Evolutionary conservation across 2,888 invertebrate genomes (phyloP).

Genomic region (Colletes collaris): DNA sequence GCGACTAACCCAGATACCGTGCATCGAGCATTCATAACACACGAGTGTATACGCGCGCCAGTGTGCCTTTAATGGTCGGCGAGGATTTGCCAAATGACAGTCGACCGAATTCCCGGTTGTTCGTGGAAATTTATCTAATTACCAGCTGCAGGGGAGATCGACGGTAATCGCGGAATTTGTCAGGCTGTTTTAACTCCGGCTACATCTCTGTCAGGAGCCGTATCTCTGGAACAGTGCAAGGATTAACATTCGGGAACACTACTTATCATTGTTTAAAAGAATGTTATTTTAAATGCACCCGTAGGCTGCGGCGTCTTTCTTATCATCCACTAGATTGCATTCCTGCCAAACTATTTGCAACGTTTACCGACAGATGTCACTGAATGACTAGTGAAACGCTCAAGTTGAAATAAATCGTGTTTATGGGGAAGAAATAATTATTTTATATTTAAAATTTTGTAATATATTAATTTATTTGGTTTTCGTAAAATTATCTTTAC

Average conservation of each 20-base stretch:
- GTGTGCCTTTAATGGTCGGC: conserved; percentile 44
- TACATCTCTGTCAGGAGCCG: neutral
- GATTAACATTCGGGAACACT: neutral
- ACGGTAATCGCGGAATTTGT: conserved; percentile 11
- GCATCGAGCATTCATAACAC: conserved; percentile 38
- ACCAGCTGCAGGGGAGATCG: conserved; percentile 10
- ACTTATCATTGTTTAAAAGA: too few relatives aligned
- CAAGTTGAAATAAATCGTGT: too few relatives aligned
- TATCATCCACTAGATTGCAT: too few relatives aligned
- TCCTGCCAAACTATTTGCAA: too few relatives aligned
- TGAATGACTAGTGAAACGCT: too few relatives aligned
- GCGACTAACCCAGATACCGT: conserved; percentile 51
- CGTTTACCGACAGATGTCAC: too few relatives aligned
- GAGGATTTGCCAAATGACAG: conserved; percentile 54
- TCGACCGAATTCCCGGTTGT: conserved; percentile 44
- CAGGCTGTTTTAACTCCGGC: neutral
- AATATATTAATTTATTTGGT: too few relatives aligned
- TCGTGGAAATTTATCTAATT: conserved; percentile 60
- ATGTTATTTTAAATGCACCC: too few relatives aligned
- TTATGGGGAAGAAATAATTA: too few relatives aligned
- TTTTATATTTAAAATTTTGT: too few relatives aligned
- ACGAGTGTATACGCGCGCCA: neutral
- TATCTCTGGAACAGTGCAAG: neutral
- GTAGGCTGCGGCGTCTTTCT: too few relatives aligned
- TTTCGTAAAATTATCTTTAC: too few relatives aligned